Evolutionary conservation across 2,797 vertebrate species (phyloP), one percentile per base, ranked within the genome.

Genomic region (Bradypus variegatus): DNA sequence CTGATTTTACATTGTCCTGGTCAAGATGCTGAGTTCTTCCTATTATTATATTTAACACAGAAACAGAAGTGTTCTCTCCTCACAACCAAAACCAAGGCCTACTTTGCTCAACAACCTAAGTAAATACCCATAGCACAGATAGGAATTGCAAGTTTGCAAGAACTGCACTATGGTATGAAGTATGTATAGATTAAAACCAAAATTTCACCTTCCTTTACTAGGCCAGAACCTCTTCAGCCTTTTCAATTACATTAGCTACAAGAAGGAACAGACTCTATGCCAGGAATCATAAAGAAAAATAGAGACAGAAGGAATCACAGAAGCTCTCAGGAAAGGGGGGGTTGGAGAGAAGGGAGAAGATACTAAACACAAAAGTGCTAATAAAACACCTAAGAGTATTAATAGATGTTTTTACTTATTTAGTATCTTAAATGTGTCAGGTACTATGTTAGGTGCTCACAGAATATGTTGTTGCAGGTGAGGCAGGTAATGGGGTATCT

Each of bases 391-490:
- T 70, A 75, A 31, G 14, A 50, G 21, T 11, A 84, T 12, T 29
- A 36, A 11, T 9, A 90, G 78, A 58, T 38, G 33, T 5, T 33
- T 55, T 19, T 38, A 27, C 29, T 86, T 14, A 18, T 36, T 86
- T 14, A 18, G 6, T 8, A 8, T 2, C 33, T 36, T 19, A 21
- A 50, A 58, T 21, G 27, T 12, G 3, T 45, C 45, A 67, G 36
- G 8, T 3, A 36, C 90, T 10, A 21, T 1, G 1, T 29, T 83
- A 18, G 1, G 13, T 27, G 8, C 10, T 55, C 50, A 48, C 15
- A 23, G 7, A 53, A 18, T 21, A 75, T 1, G 10, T 25, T 5
- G 1, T 2, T 13, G 27, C 41, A 62, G 0, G n/a, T 9, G 15
- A 85, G 50, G 18, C 15, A 25, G 48, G 36, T 3, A 6, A 6